Evolutionary conservation across 2,113 vertebrate species (phyloP).

Genomic region (Morphnarchus princeps): DNA sequence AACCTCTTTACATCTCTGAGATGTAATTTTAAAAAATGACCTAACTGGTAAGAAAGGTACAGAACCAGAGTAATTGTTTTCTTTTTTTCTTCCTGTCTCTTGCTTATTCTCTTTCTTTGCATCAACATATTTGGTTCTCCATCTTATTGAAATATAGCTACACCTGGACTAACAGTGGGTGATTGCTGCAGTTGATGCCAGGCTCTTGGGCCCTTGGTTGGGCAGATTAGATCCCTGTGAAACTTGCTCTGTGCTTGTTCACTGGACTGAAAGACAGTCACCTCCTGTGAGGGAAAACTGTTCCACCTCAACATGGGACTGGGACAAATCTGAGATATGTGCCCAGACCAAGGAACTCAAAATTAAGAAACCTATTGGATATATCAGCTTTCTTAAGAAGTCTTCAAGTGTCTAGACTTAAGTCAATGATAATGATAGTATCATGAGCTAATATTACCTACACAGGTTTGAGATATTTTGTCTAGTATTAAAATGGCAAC

Average conservation of each 20-base stretch:
- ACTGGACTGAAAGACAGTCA: background rate
- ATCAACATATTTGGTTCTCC: background rate
- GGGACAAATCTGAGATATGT: background rate
- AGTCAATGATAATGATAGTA: background rate
- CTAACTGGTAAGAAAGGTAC: background rate
- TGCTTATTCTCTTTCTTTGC: background rate
- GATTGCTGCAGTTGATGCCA: background rate
- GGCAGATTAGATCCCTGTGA: background rate
- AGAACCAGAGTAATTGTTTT: background rate
- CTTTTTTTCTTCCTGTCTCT: background rate
- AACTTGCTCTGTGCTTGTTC: background rate
- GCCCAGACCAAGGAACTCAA: background rate
- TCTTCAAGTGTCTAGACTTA: background rate
- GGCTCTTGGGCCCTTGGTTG: background rate
- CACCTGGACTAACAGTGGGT: background rate
- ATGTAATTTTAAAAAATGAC: accelerated
- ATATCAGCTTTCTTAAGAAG: background rate
- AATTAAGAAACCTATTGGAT: background rate
- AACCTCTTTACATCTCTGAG: background rate
- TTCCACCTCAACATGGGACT: background rate
- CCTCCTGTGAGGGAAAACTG: background rate
- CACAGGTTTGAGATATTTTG: background rate
- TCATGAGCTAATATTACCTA: background rate
- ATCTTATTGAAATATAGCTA: background rate
- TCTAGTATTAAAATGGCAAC: background rate